These are phyloP conservation scores for Synergus japonicus DNA, from an alignment of 2,888 invertebrate species.

Conservation along the genomic window DNA sequence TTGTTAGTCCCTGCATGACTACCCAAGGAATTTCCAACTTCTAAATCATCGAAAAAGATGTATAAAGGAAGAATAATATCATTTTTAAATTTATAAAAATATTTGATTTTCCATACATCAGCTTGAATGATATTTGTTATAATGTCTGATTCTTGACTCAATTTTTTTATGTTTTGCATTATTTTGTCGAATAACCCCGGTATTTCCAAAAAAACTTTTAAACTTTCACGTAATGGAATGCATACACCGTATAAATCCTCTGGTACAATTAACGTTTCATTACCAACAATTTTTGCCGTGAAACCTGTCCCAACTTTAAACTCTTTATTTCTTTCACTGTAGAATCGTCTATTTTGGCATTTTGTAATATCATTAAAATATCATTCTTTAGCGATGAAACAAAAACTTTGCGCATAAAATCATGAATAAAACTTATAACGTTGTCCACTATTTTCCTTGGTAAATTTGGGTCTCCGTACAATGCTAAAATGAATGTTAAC, in stretches of 20 bases:
- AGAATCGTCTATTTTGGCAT: constrained; percentile 24
- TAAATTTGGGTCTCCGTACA: constrained; percentile 45
- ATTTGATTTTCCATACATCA: constrained; percentile 36
- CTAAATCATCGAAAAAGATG: constrained; percentile 45
- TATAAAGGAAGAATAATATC: constrained; percentile 44
- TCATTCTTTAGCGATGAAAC: constrained; percentile 45
- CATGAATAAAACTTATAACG: constrained; percentile 31
- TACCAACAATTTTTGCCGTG: constrained; percentile 22
- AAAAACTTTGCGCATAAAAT: constrained; percentile 41
- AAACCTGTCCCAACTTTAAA: constrained; percentile 40
- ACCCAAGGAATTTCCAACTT: constrained; percentile 45
- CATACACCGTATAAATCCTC: constrained; percentile 35
- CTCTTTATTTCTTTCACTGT: constrained; percentile 32
- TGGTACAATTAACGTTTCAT: constrained; percentile 30
- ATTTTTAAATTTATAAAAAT: constrained; percentile 19
- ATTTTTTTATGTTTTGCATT: constrained; percentile 23
- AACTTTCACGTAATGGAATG: constrained; percentile 39
- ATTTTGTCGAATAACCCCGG: constrained; percentile 38
- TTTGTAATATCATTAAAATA: constrained; percentile 29
- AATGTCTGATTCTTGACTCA: constrained; percentile 1
- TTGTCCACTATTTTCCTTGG: constrained; percentile 42
- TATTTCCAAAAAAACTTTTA: constrained; percentile 47
- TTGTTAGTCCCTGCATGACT: constrained; percentile 38
- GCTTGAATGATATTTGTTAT: too few relatives aligned
- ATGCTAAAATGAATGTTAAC: constrained; percentile 44